Base-by-base conservation (phyloP, 1,140 invertebrate genomes). In the Popillia japonica region DNA sequence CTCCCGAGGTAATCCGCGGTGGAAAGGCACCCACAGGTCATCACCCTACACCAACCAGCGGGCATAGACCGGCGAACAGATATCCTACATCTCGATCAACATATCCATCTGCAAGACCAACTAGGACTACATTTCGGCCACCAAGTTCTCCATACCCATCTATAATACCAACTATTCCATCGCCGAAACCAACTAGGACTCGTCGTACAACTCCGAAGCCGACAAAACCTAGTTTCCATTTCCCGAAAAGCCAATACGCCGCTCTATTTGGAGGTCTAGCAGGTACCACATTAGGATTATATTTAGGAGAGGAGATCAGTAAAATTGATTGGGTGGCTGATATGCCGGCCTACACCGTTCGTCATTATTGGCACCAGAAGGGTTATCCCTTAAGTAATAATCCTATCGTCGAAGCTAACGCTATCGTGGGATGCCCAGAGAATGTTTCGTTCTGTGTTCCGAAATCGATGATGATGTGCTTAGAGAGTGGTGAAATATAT, bases 281-380 rank as follows among this genome's bases (percentile, higher is more conserved):
- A 0, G 61, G 61, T 17, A 22, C 3, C 17, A 20, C 61, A 0
- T 0, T 64, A 6, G 61, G 17, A 64, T 3, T 17, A 48, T 64
- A 64, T 27, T 64, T 64, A 11, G 61, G 61, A 9, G 4, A 64
- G 4, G n/a, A 64, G 22, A 64, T 64, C 10, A 20, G 17, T 2
- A 22, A 64, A 27, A 64, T 64, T 9, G 20, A 0, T 7, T 20
- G 17, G 61, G 61, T 3, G 22, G 61, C 6, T 11, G 17, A 64
- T 64, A 0, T 64, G 6, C 61, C 61, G 2, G 61, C 61, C 10
- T 64, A 64, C 22, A 64, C n/a, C 22, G 61, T 64, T 6, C 61
- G 6, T 17, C 61, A 64, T 17, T 22, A 64, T 64, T 64, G 61
- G 61, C 61, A 64, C 17, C 61, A 64, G 10, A n/a, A 64, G 17